Evolutionary conservation across 2,797 vertebrate genomes (phyloP), one percentile per base, ranked within the genome.

Genomic region (Microctenopoma steveboyesi): DNA sequence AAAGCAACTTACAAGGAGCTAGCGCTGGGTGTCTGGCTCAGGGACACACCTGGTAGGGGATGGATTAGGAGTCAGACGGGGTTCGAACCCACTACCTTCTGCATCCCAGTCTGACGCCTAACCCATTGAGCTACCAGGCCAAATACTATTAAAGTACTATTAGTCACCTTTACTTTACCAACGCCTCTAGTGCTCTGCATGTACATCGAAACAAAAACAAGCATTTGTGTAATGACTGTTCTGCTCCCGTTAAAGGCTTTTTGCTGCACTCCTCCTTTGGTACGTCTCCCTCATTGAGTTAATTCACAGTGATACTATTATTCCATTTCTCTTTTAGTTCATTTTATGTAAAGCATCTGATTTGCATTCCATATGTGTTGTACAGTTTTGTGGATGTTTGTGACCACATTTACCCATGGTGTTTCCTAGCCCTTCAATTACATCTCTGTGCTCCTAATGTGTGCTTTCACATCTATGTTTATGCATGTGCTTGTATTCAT

Each of bases 401-500:
- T 51, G 8, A 53, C 65, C 55, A 59, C 48, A 60, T 57, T 50
- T 61, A 48, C 28, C 42, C 37, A 9, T 72, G 3, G 40, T 43
- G 22, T 55, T 61, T 76, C 45, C 22, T 64, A 1, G 48, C 28
- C 60, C 37, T n/a, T 64, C n/a, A 49, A 39, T 15, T 7, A 13
- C 47, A 40, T 67, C 39, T 57, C 48, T 28, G 22, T 76, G 46
- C 50, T 73, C 12, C 45, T 65, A 18, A 50, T 39, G 27, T 78
- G 69, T 51, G 14, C 57, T 43, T 56, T 33, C 48, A 30, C 25
- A 22, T 73, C 43, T 42, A 6, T 78, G 62, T 62, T 77, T 56
- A 60, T 79, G 48, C n/a, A 54, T 61, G 50, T 76, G n/a, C 45
- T 69, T 61, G 28, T 74, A 28, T 55, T 72, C 50, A 77, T 76